Conservation (phyloP, 2,888 invertebrate species). For the Gortyna flavago region DNA sequence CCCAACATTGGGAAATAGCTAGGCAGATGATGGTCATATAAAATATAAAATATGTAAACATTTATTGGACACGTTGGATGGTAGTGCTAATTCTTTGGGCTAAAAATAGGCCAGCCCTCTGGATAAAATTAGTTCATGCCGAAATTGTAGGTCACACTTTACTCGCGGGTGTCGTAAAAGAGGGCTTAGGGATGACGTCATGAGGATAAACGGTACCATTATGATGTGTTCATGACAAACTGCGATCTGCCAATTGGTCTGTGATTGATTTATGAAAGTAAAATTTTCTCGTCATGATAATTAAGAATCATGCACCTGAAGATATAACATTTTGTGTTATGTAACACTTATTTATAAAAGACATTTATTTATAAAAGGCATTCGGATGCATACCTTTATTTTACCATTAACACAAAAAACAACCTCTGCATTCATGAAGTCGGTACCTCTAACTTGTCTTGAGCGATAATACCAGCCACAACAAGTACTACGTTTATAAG, state of each 20-base stretch:
- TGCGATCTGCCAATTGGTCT: not conserved
- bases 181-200: not conserved
- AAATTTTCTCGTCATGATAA: not conserved
- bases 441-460: not conserved
- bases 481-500: conserved; percentile 46
- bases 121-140: conserved; percentile 1
- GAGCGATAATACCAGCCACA: conserved; percentile 31
- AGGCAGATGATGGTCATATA: no score
- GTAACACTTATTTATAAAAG: not conserved
- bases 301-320: not conserved
- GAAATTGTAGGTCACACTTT: not conserved
- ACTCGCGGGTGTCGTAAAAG: not conserved
- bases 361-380: not conserved
- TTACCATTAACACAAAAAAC: not conserved
- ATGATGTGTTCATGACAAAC: not conserved
- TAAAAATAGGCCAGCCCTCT: no score
- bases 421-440: not conserved
- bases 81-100: no score
- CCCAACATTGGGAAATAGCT: no score
- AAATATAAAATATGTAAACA: not conserved
- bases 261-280: not conserved
- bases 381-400: not conserved
- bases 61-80: no score
- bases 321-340: not conserved
- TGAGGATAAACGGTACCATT: not conserved